phyloP scores from a whole-genome alignment of 2,113 vertebrate genomes.

The Brachirus orientalis region DNA sequence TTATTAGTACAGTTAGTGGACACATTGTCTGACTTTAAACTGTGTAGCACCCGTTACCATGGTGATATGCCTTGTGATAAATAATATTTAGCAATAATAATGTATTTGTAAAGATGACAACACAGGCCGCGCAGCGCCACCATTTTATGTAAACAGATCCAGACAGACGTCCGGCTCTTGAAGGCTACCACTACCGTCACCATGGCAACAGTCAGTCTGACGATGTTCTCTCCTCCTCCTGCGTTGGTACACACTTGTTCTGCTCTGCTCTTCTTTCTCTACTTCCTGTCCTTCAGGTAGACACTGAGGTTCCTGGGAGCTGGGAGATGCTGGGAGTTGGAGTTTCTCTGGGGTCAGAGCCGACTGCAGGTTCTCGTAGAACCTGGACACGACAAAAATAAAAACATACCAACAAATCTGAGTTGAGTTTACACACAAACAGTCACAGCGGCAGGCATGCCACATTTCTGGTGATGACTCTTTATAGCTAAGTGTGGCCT shows the following conservation, averaged over 20 bases:
- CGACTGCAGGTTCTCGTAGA: conserved; percentile 81
- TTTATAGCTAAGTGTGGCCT: too few species aligned
- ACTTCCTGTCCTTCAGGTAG: neutral
- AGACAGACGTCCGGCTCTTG: conserved; percentile 46
- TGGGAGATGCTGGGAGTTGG: conserved; percentile 2
- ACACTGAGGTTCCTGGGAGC: conserved; percentile 9
- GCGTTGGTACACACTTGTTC: conserved; percentile 51
- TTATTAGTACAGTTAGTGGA: neutral
- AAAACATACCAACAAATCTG: neutral
- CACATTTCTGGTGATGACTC: too few species aligned
- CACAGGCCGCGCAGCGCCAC: neutral
- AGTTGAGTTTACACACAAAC: too few species aligned
- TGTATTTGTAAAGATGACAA: too few species aligned
- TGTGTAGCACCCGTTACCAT: too few species aligned
- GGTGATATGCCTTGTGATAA: too few species aligned
- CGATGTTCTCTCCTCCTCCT: conserved; percentile 73
- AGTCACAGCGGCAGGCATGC: too few species aligned
- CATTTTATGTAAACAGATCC: conserved; percentile 47
- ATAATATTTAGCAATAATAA: too few species aligned
- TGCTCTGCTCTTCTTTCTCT: neutral
- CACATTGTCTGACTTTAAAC: too few species aligned
- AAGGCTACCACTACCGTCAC: conserved; percentile 6
- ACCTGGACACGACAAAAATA: conserved; percentile 75
- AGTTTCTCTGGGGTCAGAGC: conserved; percentile 68
- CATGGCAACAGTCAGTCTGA: conserved; percentile 19